Base-by-base conservation (phyloP, 2,888 invertebrate genomes). In the Acronicta alni region DNA sequence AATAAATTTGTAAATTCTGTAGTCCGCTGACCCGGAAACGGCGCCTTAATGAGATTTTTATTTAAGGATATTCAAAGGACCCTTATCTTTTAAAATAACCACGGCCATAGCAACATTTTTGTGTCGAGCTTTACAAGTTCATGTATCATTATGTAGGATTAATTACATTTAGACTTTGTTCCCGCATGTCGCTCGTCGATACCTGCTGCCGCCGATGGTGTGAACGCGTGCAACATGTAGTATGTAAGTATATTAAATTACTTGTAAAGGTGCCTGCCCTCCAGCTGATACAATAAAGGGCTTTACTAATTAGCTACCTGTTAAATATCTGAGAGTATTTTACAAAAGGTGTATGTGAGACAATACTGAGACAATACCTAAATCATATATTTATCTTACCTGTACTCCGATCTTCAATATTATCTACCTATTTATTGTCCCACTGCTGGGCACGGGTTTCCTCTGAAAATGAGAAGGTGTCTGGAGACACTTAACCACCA, bases 1-100 rank as follows among this genome's bases (percentile, higher is more conserved):
- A 85, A 90, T 93, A 93, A 93, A 94, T 94, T 91, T 87, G 91
- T 90, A 84, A 89, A 89, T 91, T 91, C 88, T 86, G 86, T 88
- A 86, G 85, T 83, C 86, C 85, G 81, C 85, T 89, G 89, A 92
- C 89, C 91, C 91, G 91, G 91, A 91, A 91, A 89, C 82, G 85
- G 80, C 84, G 87, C 83, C 80, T 87, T 89, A 86, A 87, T 87
- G 86, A 89, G 86, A 84, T 83, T 86, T 86, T 87, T 85, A 80
- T 87, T 86, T 86, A 84, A 82, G 83, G 84, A 82, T 79, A 80
- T 82, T 80, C 77, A 67, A 79, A 83, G 80, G 81, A 80, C 82
- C 81, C 81, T 78, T 81, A 72, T 77, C 75, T 80, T 73, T 72
- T 68, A 67, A 78, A 74, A 75, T 76, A 67, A 62, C 66, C 69